Conservation (phyloP, 2,113 vertebrate species). For the Eurystomus gularis region DNA sequence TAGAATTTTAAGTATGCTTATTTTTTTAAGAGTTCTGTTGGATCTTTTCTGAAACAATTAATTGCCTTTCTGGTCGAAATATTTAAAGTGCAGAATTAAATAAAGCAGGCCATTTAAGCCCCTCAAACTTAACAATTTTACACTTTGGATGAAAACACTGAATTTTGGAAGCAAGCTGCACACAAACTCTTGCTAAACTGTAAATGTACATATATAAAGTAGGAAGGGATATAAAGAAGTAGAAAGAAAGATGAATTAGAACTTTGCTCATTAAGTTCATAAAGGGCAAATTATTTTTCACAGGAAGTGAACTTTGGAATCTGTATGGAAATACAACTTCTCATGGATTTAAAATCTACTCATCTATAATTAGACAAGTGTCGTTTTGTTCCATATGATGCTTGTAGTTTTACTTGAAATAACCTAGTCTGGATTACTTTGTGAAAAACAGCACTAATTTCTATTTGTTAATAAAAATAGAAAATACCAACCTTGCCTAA, state of each 20-base stretch:
- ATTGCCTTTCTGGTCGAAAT: not conserved
- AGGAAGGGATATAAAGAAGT: not conserved
- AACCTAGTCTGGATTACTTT: not conserved
- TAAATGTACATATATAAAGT: not conserved
- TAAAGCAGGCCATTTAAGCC: not conserved
- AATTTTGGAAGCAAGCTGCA: not conserved
- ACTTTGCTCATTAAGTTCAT: not conserved
- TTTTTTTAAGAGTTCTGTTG: not conserved
- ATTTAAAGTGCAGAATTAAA: not conserved
- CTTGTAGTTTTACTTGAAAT: not conserved
- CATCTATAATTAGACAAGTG: not conserved
- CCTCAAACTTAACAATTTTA: not conserved
- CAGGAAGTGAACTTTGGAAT: not conserved
- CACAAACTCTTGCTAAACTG: not conserved
- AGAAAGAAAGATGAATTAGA: not conserved
- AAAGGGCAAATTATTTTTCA: not conserved
- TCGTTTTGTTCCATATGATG: not conserved
- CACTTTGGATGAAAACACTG: not conserved
- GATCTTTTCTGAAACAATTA: not conserved
- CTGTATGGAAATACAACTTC: not conserved
- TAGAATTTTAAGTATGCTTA: not conserved
- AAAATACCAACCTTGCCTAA: not conserved
- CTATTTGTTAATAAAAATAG: not conserved
- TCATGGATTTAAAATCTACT: not conserved
- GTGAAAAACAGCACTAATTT: not conserved